phyloP scores from a whole-genome alignment of 2,888 invertebrate genomes.

The Drosophila anceps region DNA sequence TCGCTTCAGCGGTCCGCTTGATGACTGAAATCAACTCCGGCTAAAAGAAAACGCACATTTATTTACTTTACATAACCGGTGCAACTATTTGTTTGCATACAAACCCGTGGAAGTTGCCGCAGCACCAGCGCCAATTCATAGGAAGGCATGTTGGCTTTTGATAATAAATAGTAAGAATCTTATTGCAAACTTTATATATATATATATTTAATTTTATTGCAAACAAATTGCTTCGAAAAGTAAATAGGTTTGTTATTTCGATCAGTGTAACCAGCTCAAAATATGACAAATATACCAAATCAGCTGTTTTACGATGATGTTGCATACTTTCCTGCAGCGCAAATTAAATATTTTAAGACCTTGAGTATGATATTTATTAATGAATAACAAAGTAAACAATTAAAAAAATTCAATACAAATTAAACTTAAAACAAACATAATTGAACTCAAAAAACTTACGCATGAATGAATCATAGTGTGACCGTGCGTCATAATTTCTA shows the following conservation, averaged over 20 bases:
- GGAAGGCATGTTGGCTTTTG: constrained; percentile 52
- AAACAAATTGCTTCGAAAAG: constrained; percentile 5
- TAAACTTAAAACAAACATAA: constrained; percentile 8
- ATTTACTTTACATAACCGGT: constrained; percentile 29
- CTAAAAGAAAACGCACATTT: constrained; percentile 80
- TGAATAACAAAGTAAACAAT: constrained; percentile 1
- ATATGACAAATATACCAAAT: not conserved
- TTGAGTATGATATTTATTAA: constrained; percentile 6
- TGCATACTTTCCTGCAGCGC: constrained; percentile 1
- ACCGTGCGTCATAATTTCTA: not conserved
- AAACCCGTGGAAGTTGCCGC: constrained; percentile 61
- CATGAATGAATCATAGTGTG: constrained; percentile 10
- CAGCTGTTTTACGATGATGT: not conserved
- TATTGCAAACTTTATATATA: not conserved
- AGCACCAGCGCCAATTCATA: constrained; percentile 66
- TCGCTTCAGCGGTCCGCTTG: constrained; percentile 89
- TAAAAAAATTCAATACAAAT: constrained; percentile 9
- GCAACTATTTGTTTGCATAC: constrained; percentile 12
- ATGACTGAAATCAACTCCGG: constrained; percentile 89
- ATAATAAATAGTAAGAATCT: not conserved
- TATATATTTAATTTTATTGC: constrained; percentile 8
- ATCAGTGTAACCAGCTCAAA: constrained; percentile 27
- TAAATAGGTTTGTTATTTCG: constrained; percentile 31
- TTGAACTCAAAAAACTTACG: not conserved
- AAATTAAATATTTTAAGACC: not conserved